A percentile compares a stretch with the other conserved stretches of the same genome.
These are phyloP conservation scores for Tamandua tetradactyla DNA, from an alignment of 2,797 vertebrate genomes.

Conservation along the genomic window DNA sequence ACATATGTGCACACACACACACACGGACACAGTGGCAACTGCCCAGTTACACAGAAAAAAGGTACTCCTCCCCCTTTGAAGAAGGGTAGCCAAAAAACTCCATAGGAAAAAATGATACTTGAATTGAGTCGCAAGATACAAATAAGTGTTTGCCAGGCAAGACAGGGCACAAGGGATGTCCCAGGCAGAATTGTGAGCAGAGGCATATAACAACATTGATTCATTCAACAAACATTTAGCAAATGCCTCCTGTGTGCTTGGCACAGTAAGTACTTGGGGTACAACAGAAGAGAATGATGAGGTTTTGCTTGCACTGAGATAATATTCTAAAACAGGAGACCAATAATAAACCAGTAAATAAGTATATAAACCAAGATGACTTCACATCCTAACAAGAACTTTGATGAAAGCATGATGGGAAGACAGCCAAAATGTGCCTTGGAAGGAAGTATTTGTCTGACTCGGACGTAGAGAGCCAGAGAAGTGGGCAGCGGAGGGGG, in stretches of 20 bases:
- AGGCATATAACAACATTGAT: neutral
- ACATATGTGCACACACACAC: neutral
- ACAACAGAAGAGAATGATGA: neutral
- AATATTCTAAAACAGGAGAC: neutral
- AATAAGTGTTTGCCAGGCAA: neutral
- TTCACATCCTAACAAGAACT: neutral
- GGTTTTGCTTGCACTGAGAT: neutral
- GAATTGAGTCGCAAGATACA: neutral
- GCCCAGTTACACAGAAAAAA: neutral
- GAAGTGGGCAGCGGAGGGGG: neutral
- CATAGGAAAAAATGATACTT: rapidly evolving
- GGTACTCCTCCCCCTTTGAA: neutral
- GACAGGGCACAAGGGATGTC: neutral
- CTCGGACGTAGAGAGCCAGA: rapidly evolving
- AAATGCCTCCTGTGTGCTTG: neutral
- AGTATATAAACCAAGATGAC: neutral
- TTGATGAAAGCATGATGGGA: neutral
- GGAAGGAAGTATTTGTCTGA: neutral
- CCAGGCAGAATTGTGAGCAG: neutral
- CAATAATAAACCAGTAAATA: neutral
- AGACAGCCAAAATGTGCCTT: neutral
- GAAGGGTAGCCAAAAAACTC: neutral
- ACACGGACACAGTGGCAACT: neutral
- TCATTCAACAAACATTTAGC: neutral
- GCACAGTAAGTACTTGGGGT: neutral